Evolutionary conservation across 1,140 invertebrate species (phyloP).

Genomic region (Apolygus lucorum): DNA sequence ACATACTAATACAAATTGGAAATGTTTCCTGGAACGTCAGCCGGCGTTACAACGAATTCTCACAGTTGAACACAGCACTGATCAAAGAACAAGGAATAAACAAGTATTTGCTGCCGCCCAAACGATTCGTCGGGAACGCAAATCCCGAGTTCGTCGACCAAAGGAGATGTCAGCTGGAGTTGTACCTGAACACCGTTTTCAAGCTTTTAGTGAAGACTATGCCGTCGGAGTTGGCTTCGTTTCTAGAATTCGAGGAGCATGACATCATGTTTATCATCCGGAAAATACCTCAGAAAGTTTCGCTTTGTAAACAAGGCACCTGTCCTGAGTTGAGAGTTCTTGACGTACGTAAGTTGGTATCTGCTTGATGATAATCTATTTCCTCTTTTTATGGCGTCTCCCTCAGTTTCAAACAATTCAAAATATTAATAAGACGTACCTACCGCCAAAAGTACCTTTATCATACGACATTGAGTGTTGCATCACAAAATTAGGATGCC

Average conservation of each 20-base stretch:
- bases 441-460: no score
- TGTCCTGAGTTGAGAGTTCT: neutral
- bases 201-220: conserved; percentile 62
- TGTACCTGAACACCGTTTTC: conserved; percentile 68
- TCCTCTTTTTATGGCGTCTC: no score
- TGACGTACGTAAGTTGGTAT: no score
- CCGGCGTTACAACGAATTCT: conserved; percentile 83
- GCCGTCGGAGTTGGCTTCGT: conserved; percentile 63
- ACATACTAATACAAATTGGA: conserved; percentile 56
- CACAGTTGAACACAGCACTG: conserved; percentile 73
- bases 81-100: conserved; percentile 65
- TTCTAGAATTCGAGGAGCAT: conserved; percentile 71
- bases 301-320: no score
- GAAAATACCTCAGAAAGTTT: neutral
- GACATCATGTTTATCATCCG: conserved; percentile 67
- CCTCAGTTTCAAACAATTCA: no score
- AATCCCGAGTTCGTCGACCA: conserved; percentile 77
- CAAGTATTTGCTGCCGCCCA: conserved; percentile 79
- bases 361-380: no score
- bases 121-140: conserved; percentile 75
- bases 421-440: no score
- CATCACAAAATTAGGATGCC: no score
- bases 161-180: conserved; percentile 64
- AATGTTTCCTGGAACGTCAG: conserved; percentile 68
- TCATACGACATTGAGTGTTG: no score